Conservation (phyloP, 2,113 vertebrate species). For the Rattus rattus region DNA sequence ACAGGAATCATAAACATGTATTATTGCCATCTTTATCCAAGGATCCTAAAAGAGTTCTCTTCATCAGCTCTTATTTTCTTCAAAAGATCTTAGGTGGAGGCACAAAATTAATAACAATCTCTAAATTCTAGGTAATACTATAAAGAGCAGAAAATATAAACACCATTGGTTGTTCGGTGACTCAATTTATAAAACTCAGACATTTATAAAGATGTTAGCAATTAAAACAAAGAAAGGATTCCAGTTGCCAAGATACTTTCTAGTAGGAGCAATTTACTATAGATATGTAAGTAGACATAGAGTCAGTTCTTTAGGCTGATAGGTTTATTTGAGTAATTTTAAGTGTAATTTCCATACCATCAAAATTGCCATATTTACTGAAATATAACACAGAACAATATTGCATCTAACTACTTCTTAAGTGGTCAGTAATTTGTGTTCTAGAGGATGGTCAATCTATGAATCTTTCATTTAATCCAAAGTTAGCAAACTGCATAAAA, state of each 20-base stretch:
- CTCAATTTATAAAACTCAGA: not conserved
- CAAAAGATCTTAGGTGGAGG: not conserved
- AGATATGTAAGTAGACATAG: not conserved
- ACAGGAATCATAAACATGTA: not conserved
- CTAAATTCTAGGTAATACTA: not conserved
- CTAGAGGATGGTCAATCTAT: not conserved
- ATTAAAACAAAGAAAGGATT: not conserved
- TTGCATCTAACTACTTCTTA: no score
- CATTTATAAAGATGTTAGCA: not conserved
- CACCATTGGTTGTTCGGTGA: not conserved
- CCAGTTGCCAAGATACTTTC: not conserved
- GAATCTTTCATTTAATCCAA: not conserved
- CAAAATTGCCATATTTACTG: no score
- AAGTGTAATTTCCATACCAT: not conserved
- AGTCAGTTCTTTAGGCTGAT: not conserved
- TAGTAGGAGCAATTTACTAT: no score
- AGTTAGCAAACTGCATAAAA: not conserved
- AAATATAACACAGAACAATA: no score
- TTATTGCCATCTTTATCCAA: not conserved
- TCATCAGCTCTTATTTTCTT: not conserved
- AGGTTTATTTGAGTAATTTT: not conserved
- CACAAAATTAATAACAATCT: not conserved
- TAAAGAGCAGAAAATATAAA: not conserved
- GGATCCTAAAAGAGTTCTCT: not conserved
- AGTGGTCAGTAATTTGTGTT: no score